Base-by-base conservation (phyloP, 1,140 invertebrate species). In the Acromyrmex heyeri region DNA sequence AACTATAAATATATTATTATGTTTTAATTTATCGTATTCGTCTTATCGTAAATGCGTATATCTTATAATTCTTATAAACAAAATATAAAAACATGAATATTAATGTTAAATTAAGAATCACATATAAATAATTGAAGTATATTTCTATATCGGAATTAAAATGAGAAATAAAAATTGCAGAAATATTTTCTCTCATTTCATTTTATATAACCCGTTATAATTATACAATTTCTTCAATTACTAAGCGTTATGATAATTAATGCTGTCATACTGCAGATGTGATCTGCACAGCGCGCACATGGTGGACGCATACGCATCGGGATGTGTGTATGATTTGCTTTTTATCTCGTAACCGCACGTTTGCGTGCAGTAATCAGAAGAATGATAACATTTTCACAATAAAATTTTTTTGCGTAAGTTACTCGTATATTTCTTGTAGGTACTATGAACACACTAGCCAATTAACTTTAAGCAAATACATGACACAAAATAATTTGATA, bases 251-350 rank as follows among this genome's bases (percentile, higher is more conserved):
- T 1, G 61, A 0, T 61, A 76, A 85, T 89, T 83, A 78, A 83
- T 75, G 21, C 16, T 14, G 38, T 50, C 44, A 48, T 77, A 89
- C 7, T 89, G 88, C 73, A 64, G 85, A 75, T 75, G 2, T n/a
- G 18, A 24, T 34, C 72, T 83, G 77, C 67, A 57, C 77, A 73
- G 65, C n/a, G 34, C 34, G n/a, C 62, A 24, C 12, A 27, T 72
- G 59, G 55, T 83, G 16, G 12, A 73, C 53, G 10, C 34, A 24
- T 70, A 16, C 34, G 69, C 79, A 79, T 79, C 5, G 3, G 7
- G 21, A 30, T 34, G 34, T 55, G 8, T 61, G 59, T 8, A 50
- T 55, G 61, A 27, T 21, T 69, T 55, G 38, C 16, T n/a, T 27
- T 16, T 76, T 85, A 88, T 89, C 76, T 85, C 2, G 8, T 8